Conservation (phyloP, 2,113 vertebrate genomes). For the Collichthys lucidus region DNA sequence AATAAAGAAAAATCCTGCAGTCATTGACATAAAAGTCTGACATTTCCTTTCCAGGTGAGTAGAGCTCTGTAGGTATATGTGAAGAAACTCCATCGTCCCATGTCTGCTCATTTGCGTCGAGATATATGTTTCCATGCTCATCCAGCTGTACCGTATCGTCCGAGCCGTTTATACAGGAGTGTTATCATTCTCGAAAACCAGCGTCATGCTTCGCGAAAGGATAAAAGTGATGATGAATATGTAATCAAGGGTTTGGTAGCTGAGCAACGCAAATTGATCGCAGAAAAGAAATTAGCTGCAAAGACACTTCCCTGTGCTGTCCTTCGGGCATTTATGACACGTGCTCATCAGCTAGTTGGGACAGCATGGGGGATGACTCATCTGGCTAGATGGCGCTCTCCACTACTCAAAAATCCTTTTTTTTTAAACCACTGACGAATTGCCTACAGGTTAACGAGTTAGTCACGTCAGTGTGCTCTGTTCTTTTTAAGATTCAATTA, state of each 20-base stretch:
- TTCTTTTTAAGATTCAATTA: not conserved
- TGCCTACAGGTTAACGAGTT: not conserved
- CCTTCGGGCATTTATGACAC: not conserved
- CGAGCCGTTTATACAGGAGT: not conserved
- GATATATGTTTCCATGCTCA: not conserved
- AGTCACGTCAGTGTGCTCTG: not conserved
- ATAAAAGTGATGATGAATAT: not conserved
- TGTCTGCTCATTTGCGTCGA: not conserved
- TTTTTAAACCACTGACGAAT: not conserved
- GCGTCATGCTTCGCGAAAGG: not conserved
- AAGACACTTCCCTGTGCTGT: slow-evolving; percentile 8
- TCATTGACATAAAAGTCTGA: not conserved
- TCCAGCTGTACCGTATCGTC: not conserved
- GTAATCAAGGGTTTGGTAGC: slow-evolving; percentile 2
- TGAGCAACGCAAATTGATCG: slow-evolving; percentile 23
- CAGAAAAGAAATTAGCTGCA: slow-evolving; percentile 1
- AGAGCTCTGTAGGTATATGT: not conserved
- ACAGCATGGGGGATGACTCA: slow-evolving; percentile 4
- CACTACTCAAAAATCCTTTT: not conserved
- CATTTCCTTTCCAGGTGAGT: not conserved
- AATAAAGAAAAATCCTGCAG: not conserved
- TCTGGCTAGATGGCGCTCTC: slow-evolving; percentile 8
- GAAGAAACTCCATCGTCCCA: not conserved
- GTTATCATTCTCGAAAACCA: not conserved
- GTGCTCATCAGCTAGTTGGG: slow-evolving; percentile 9